Percentiles rank a stretch among this genome's conserved stretches.
Evolutionary conservation across 1,140 invertebrate genomes (phyloP).

Genomic region (Aphelenchoides fujianensis): DNA sequence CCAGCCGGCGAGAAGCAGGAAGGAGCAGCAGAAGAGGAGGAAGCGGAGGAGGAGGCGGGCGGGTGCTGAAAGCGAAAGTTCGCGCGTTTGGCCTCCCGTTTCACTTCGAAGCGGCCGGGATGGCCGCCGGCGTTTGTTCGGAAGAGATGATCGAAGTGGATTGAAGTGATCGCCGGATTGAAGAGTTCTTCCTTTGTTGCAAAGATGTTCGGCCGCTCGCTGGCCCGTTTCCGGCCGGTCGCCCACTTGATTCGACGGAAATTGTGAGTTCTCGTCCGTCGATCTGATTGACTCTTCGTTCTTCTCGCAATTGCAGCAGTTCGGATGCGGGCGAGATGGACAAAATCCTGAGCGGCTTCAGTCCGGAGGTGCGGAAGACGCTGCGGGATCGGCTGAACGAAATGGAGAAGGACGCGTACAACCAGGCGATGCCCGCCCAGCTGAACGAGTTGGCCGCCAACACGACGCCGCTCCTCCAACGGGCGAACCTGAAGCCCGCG

Average conservation of each 20-base stretch:
- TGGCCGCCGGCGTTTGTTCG: no score
- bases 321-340: slow-evolving; percentile 3
- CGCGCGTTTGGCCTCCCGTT: no score
- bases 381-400: background rate
- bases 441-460: background rate
- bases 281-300: background rate
- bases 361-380: background rate
- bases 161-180: no score
- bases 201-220: no score
- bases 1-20: no score
- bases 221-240: background rate
- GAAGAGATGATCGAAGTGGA: no score
- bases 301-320: background rate
- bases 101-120: no score
- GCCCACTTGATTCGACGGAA: background rate
- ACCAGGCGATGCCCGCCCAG: slow-evolving; percentile 14
- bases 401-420: slow-evolving; percentile 16
- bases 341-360: slow-evolving; percentile 5
- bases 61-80: no score
- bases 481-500: background rate
- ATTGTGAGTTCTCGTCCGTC: background rate
- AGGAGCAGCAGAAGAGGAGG: no score
- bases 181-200: no score
- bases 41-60: no score
- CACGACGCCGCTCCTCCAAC: background rate